Base-by-base conservation (phyloP, 1,140 invertebrate genomes). In the Apis dorsata region DNA sequence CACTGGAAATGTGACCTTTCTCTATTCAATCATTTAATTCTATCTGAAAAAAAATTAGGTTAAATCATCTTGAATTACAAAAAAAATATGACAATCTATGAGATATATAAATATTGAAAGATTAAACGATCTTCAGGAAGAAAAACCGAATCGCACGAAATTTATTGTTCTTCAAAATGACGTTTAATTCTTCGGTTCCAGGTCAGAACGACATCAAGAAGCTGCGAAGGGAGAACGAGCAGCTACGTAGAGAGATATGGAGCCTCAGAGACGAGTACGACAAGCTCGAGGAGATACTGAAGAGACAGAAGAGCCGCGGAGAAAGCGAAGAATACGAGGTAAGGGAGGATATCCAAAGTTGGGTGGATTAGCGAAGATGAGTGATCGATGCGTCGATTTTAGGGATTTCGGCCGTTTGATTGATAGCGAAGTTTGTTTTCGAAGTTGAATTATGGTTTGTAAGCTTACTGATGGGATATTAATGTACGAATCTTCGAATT, bases 181-280 rank as follows among this genome's bases (percentile, higher is more conserved):
- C 34, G 2, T 44, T 2, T 60, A 60, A 60, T n/a, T 2, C 65
- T 28, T 74, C 77, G 85, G 65, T 94, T 94, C 55, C 93, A 98
- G 97, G 97, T 87, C 97, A 98, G 92, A 96, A 96, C 87, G 97
- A 98, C 90, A 97, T 98, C 79, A 98, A 98, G 92, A 98, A 98
- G 92, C 91, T 98, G 81, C 96, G 97, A 75, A 95, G 96, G 62
- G 97, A 98, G 91, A 98, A 98, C 93, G 97, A 98, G 87, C 96
- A 97, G 91, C 94, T 98, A 51, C 96, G 97, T 84, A 94, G 97
- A 60, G 97, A 98, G 93, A 97, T 98, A 91, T 98, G 97, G 95
- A 96, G 96, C 62, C 94, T 98, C 65, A 94, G 98, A 66, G 97
- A 98, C 91, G 97, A 98, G 91, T 98, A 97, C 92, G 97, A 98